phyloP scores from a whole-genome alignment of 2,888 invertebrate genomes.

The Tanytarsus gracilentus region DNA sequence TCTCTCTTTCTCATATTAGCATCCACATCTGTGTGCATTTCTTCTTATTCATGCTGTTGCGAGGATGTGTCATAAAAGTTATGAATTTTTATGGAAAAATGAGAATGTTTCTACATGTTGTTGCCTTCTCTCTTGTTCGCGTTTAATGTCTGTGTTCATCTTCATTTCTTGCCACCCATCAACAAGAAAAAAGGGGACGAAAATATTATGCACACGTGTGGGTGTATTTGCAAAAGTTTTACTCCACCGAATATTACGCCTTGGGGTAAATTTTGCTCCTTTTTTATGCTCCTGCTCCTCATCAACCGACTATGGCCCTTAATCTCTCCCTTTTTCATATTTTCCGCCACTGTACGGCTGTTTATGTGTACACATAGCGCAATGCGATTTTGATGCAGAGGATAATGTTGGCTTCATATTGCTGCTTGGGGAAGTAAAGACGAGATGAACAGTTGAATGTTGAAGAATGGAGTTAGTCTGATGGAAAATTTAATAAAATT shows the following conservation, averaged over 20 bases:
- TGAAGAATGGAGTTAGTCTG: too few relatives aligned
- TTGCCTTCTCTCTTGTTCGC: not conserved
- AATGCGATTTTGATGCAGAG: too few relatives aligned
- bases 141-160: conserved; percentile 21
- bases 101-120: conserved; percentile 10
- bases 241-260: too few relatives aligned
- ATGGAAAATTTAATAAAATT: too few relatives aligned
- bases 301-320: conserved; percentile 3
- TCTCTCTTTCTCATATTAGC: too few relatives aligned
- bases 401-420: too few relatives aligned
- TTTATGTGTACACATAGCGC: too few relatives aligned
- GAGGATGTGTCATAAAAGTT: conserved; percentile 26
- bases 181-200: not conserved
- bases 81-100: conserved; percentile 19
- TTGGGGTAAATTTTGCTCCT: conserved; percentile 2
- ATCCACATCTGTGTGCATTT: too few relatives aligned
- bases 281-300: not conserved
- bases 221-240: not conserved
- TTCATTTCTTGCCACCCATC: not conserved
- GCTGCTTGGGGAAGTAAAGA: too few relatives aligned
- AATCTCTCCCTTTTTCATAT: conserved; percentile 17
- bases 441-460: too few relatives aligned
- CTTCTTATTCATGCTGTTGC: too few relatives aligned
- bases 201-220: not conserved
- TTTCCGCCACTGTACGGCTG: not conserved